A percentile compares a stretch with the other conserved stretches of the same genome.
These are phyloP conservation scores for Clarias laeviceps DNA, from an alignment of 2,797 vertebrate species.

Conservation along the genomic window DNA sequence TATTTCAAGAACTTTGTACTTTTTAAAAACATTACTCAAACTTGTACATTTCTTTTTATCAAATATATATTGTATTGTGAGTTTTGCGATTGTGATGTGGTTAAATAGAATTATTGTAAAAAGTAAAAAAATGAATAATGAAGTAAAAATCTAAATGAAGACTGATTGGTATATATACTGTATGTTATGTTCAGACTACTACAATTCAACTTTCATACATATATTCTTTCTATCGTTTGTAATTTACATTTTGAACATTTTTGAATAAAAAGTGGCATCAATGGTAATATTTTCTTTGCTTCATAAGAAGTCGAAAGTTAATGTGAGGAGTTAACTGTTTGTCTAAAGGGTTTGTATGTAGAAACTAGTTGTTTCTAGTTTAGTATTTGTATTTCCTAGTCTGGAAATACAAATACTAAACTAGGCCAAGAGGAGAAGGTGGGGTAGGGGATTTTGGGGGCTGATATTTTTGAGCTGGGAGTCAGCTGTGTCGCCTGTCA, in stretches of 20 bases:
- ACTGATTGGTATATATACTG: not conserved
- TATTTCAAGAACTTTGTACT: too few relatives aligned
- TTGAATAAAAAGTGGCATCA: conserved; percentile 33
- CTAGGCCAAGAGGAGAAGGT: conserved; percentile 58
- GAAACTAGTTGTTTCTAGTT: too few relatives aligned
- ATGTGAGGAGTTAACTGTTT: conserved; percentile 21
- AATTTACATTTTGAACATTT: not conserved
- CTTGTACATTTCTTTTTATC: not conserved
- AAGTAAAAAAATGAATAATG: not conserved
- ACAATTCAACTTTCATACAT: not conserved
- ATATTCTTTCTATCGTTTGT: not conserved
- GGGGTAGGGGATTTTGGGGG: conserved; percentile 39
- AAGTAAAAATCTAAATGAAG: not conserved
- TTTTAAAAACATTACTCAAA: too few relatives aligned
- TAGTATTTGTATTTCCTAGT: too few relatives aligned
- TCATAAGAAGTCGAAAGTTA: not conserved
- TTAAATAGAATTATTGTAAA: not conserved
- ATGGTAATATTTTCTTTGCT: not conserved
- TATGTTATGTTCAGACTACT: not conserved
- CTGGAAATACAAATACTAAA: conserved; percentile 61
- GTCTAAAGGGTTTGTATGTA: conserved; percentile 27
- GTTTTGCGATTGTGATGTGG: not conserved
- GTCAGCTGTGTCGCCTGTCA: conserved; percentile 71
- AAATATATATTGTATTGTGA: not conserved
- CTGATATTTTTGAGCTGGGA: conserved; percentile 67